Evolutionary conservation across 1,140 invertebrate species (phyloP).

Genomic region (Drosophila rhopaloa): DNA sequence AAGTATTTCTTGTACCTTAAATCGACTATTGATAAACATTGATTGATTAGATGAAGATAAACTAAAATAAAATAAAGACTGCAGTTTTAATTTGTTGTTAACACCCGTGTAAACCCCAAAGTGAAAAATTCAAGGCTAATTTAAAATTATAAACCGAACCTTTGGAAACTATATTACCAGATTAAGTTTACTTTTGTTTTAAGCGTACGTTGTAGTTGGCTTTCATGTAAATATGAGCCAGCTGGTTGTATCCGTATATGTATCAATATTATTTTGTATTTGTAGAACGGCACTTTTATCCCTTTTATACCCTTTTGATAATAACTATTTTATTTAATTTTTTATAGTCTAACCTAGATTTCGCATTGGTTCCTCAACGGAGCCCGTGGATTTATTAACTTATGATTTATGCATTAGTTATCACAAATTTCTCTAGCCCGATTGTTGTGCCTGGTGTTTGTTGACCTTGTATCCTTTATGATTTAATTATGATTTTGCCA

Average conservation of each 20-base stretch:
- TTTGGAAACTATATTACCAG: slow-evolving; percentile 22
- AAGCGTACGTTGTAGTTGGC: slow-evolving; percentile 64
- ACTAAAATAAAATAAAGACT: slow-evolving; percentile 79
- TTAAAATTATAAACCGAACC: slow-evolving; percentile 20
- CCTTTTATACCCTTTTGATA: slow-evolving; percentile 15
- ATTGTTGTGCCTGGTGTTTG: slow-evolving; percentile 71
- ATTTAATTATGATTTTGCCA: slow-evolving; percentile 43
- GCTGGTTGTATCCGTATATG: slow-evolving; percentile 35
- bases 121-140: slow-evolving; percentile 36
- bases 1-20: slow-evolving; percentile 51
- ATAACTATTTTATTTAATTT: slow-evolving; percentile 12
- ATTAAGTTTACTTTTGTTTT: slow-evolving; percentile 51
- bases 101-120: slow-evolving; percentile 46
- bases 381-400: slow-evolving; percentile 10
- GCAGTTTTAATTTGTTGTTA: slow-evolving; percentile 73
- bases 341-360: slow-evolving; percentile 44
- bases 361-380: slow-evolving; percentile 34
- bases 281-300: slow-evolving; percentile 77
- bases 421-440: slow-evolving; percentile 59
- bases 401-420: slow-evolving; percentile 40
- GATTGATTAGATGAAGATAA: slow-evolving; percentile 39
- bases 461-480: slow-evolving; percentile 37
- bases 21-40: slow-evolving; percentile 51
- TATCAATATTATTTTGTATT: slow-evolving; percentile 71
- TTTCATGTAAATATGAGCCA: slow-evolving; percentile 45